Evolutionary conservation across 1,140 invertebrate genomes (phyloP), one percentile per base, ranked within the genome.

Genomic region (Aleiodes sp.): DNA sequence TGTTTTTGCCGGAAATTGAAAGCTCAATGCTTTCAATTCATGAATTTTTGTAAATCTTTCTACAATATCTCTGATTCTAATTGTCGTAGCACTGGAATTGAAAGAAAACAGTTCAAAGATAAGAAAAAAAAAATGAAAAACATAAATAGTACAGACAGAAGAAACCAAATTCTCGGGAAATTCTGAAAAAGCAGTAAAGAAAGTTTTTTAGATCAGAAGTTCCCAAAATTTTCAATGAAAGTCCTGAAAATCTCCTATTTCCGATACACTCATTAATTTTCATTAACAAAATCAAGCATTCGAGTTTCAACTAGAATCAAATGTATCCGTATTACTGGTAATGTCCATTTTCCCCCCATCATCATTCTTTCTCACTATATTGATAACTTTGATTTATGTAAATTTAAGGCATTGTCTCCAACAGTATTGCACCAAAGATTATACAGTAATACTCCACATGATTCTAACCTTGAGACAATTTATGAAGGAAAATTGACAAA

Each of bases 401-500:
- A 24, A 24, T 41, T 52, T 16, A 24, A 59, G 56, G 26, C 21
- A 31, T 59, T 59, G 31, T 4, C 4, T 0, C 56, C 56, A 2
- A 8, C 28, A 12, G 10, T 59, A 6, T 59, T 12, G 29, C 26
- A 59, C 1, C 10, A 16, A 8, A 31, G 56, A 59, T 26, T 59
- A 14, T n/a, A 29, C 7, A 59, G 56, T 26, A 10, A 33, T 33
- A 31, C 24, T 43, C 6, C 1, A 2, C 2, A 56, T 1, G 28
- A 59, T 2, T 6, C 10, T 31, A 9, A 59, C 12, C 1, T 31
- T 0, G 28, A 14, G 16, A 59, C 56, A 31, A 84, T 94, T 16
- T 93, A 94, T 75, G 78, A 81, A 39, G 96, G 94, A 6, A 81
- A 84, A 0, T 79, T 96, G 26, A 87, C 89, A 1, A 87, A 83